Conservation (phyloP, 2,888 invertebrate genomes). For the Andrena flavipes region DNA sequence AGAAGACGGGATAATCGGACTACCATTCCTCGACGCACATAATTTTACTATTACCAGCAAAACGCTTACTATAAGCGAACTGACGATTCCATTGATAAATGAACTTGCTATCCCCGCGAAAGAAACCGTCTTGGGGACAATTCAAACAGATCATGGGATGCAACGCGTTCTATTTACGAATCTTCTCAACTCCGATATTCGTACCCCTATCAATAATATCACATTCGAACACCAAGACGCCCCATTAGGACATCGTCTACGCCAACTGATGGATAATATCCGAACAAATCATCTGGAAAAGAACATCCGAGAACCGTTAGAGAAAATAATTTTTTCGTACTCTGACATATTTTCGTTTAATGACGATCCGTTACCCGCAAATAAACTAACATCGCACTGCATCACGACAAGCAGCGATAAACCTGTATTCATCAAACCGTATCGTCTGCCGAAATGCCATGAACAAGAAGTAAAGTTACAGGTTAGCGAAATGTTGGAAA, state of each 20-base stretch:
- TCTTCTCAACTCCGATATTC: too few species aligned
- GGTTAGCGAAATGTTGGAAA: background rate
- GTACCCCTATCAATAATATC: too few species aligned
- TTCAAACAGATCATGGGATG: too few species aligned
- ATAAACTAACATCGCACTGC: background rate
- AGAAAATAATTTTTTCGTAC: background rate
- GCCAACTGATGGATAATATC: too few species aligned
- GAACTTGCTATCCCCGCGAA: too few species aligned
- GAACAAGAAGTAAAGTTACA: background rate
- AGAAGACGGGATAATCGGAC: constrained; percentile 6
- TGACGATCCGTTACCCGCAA: background rate
- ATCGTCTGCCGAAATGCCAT: constrained; percentile 1
- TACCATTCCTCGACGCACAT: background rate
- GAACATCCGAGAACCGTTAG: background rate
- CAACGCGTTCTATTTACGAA: too few species aligned
- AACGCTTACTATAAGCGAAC: too few species aligned
- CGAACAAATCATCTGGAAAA: too few species aligned
- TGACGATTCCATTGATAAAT: too few species aligned
- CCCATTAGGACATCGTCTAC: too few species aligned
- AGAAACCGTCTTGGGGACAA: too few species aligned
- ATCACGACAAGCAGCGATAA: background rate
- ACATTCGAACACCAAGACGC: too few species aligned
- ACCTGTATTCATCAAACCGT: background rate
- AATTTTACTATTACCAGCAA: background rate
- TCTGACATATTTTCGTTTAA: background rate